phyloP scores from a whole-genome alignment of 2,797 vertebrate species.

The Lithobates sylvaticus region DNA sequence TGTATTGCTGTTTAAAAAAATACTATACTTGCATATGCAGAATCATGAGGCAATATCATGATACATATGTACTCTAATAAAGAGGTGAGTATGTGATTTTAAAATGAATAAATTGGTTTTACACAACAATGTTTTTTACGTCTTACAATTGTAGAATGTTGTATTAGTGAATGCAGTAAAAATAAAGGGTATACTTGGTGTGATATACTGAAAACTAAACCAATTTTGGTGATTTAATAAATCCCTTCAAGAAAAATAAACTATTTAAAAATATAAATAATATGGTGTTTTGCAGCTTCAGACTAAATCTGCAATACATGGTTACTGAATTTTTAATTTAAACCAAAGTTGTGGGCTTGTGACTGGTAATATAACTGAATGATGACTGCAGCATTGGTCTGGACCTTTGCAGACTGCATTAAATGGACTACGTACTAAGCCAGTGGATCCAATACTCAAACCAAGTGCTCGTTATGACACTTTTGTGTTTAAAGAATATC shows the following conservation, averaged over 20 bases:
- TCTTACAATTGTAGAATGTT: neutral
- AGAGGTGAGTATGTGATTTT: conserved; percentile 34
- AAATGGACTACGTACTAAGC: no score
- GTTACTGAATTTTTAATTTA: no score
- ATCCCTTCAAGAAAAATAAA: neutral
- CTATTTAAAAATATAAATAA: no score
- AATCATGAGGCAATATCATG: neutral
- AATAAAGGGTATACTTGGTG: neutral
- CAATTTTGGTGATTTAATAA: neutral
- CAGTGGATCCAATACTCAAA: no score
- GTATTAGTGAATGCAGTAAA: neutral
- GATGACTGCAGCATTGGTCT: no score
- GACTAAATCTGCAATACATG: no score
- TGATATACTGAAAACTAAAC: neutral
- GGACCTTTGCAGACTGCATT: no score
- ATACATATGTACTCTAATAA: conserved; percentile 35
- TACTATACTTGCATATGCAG: conserved; percentile 17
- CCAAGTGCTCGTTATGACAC: no score
- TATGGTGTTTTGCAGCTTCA: no score
- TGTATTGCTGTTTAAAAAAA: conserved; percentile 29
- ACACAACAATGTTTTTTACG: neutral
- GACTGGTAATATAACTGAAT: no score
- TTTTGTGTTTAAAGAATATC: no score
- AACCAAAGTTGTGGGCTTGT: no score
- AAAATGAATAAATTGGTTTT: conserved; percentile 45